Evolutionary conservation across 2,888 invertebrate genomes (phyloP).

Genomic region (Orthosia incerta): DNA sequence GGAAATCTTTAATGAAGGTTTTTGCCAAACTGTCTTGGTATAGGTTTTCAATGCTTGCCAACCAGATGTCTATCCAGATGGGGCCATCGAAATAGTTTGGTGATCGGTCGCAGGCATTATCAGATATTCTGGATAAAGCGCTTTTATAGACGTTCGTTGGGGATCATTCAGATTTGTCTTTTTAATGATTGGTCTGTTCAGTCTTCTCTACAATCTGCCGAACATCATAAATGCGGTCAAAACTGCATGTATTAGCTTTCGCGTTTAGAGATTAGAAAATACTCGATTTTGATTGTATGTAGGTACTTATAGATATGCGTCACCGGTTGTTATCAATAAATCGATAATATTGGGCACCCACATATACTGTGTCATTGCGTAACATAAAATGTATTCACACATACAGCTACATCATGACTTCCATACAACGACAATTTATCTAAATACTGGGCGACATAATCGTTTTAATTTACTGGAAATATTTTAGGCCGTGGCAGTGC

Average conservation of each 20-base stretch:
- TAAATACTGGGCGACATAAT: no score
- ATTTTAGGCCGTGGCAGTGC: no score
- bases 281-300: background rate
- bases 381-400: background rate
- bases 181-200: background rate
- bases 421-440: background rate
- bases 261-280: background rate
- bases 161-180: background rate
- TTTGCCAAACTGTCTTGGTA: background rate
- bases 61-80: background rate
- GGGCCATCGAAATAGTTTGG: no score
- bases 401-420: background rate
- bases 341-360: constrained; percentile 28
- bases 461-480: no score
- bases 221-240: background rate
- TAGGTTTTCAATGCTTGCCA: background rate
- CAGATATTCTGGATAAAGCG: no score
- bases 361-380: constrained; percentile 2
- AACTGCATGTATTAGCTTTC: constrained; percentile 14
- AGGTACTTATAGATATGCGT: background rate
- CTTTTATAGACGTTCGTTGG: no score
- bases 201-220: background rate
- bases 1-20: background rate
- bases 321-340: constrained; percentile 25
- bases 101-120: no score